Base-by-base conservation (phyloP, 1,140 invertebrate species). In the Ladona fulva region DNA sequence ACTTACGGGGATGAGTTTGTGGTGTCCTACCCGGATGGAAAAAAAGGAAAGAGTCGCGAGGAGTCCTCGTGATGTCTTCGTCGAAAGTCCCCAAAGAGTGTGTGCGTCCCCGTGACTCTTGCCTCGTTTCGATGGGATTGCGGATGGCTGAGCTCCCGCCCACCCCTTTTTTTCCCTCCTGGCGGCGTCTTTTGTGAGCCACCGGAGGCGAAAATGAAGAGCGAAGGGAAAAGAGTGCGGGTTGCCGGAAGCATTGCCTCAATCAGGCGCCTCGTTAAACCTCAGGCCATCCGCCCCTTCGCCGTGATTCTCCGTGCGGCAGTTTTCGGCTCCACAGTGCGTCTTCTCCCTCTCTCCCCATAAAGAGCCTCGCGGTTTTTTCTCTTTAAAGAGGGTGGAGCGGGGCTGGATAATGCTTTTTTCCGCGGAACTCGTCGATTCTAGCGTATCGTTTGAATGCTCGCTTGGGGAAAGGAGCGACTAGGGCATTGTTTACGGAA, bases 261-360 rank as follows among this genome's bases (percentile, higher is more conserved):
- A 66, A 66, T 66, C 52, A 66, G 52, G 52, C 52, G 52, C 52
- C 52, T 66, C 52, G 52, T 66, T 66, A 66, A 22, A 66, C 52
- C 52, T 66, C 52, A 12, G n/a, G 5, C 52, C 52, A 22, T 66
- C n/a, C 52, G 3, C 44, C 10, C 44, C 44, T 19, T 52, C 44
- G 10, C 44, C 44, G 10, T 52, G 10, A 11, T 52, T 52, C 44
- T 52, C 44, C 10, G 10, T 52, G 44, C n/a, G n/a, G n/a, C n/a
- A n/a, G 1, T 37, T 37, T 37, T 37, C 29, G 29, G 29, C 29
- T 37, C 29, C n/a, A 10, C 44, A 52, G 44, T 19, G 19, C 44
- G 19, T 10, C 19, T 52, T 11, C 44, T 52, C 44, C 19, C 44
- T 11, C 44, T 52, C 44, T 10, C 44, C 10, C 44, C 44, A 52